Evolutionary conservation across 2,888 invertebrate genomes (phyloP).

Genomic region (Eurois occulta): DNA sequence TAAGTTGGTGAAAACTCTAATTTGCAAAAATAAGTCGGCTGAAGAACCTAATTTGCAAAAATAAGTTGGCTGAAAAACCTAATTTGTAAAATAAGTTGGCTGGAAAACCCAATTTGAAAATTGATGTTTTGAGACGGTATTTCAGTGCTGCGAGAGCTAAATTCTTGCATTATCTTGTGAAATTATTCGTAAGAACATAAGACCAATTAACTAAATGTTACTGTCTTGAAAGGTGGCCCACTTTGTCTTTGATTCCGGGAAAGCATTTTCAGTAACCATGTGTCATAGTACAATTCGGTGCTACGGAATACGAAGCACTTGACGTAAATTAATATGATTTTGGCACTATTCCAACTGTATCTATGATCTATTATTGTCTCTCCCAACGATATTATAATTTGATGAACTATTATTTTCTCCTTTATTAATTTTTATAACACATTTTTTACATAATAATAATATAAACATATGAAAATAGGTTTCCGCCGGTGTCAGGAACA

Average conservation of each 20-base stretch:
- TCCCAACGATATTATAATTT: constrained; percentile 44
- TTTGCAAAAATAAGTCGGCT: too few relatives aligned
- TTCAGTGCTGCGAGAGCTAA: neutral
- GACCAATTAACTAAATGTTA: neutral
- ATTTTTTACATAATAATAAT: neutral
- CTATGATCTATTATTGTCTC: constrained; percentile 57
- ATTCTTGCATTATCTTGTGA: neutral
- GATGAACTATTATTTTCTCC: constrained; percentile 35
- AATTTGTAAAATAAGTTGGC: too few relatives aligned
- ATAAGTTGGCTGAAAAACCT: too few relatives aligned
- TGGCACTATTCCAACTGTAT: constrained; percentile 51
- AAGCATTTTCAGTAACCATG: constrained; percentile 22
- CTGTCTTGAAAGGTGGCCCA: neutral
- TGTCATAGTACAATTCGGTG: constrained; percentile 45
- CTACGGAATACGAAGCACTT: constrained; percentile 20
- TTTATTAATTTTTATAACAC: neutral
- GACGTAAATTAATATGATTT: constrained; percentile 58
- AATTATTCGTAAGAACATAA: neutral
- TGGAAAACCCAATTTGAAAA: neutral
- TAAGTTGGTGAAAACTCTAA: too few relatives aligned
- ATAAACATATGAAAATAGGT: too few relatives aligned
- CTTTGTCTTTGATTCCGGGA: neutral
- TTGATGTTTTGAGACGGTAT: neutral
- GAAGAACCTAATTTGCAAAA: too few relatives aligned
- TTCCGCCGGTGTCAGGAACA: neutral